Base-by-base conservation (phyloP, 2,888 invertebrate species). In the Sarcophaga carnaria region DNA sequence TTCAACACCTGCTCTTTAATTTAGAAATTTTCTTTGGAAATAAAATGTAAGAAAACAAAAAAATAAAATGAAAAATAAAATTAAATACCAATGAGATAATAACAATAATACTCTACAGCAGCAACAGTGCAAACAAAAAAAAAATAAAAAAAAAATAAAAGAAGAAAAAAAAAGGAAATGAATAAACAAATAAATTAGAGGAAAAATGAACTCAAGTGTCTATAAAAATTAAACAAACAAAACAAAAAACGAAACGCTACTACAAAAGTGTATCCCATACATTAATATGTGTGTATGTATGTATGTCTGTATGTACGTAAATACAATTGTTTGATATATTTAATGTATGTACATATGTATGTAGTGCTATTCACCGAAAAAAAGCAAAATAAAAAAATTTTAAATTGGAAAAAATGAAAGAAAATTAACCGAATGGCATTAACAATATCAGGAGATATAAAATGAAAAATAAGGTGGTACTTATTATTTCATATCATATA, bases 131-230 rank as follows among this genome's bases (percentile, higher is more conserved):
- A 76, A 78, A 54, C 54, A 54, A 54, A 54, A 54, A 54, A 54
- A 54, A 3, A 70, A 54, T 17, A 54, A 54, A 54, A 54, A 54
- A 3, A 70, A 79, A 83, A 74, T 79, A 83, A 83, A 75, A 37
- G 6, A 37, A 37, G 37, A 37, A 37, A 37, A 37, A 70, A 69
- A 70, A 60, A 60, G 37, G 37, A 66, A 37, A 25, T 17, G 54
- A 83, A 20, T 75, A 75, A 75, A 79, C 69, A 79, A 83, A 75
- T 79, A 84, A 84, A 75, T 84, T 80, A 75, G 75, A 80, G 72
- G 83, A 86, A 83, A 85, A 83, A 86, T 80, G 63, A 80, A 77
- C 83, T 86, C 76, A 86, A 86, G 86, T 83, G 72, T 72, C 80
- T 64, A 84, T 84, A 77, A 80, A 75, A 86, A 83, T 83, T 80